Evolutionary conservation across 1,140 invertebrate species (phyloP), one percentile per base, ranked within the genome.

Genomic region (Ruditapes philippinarum): DNA sequence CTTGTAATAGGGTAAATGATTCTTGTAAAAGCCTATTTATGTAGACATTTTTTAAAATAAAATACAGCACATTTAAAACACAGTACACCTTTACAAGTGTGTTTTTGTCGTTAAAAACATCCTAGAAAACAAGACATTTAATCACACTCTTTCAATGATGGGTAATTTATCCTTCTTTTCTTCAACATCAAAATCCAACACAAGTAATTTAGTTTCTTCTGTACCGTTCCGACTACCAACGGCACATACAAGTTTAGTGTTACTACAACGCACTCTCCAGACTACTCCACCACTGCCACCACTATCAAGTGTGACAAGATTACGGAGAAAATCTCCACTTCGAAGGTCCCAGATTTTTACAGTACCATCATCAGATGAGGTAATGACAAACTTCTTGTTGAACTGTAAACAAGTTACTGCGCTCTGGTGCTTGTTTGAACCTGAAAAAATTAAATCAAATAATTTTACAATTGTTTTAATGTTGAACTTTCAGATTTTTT

Each of bases 301-400:
- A 91, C 98, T 99, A 65, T 98, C 97, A 70, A 99, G 96, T 12
- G 98, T 97, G 28, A 99, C 98, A 49, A 99, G 97, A 96, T 99
- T 99, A 74, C 99, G 97, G 93, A 99, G 98, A 96, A 99, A 99
- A 93, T 99, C 98, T 96, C 98, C 98, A 80, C 98, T 99, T 95
- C 98, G 98, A 49, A 99, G 97, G 96, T 99, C 99, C 99, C 99
- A 99, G 31, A 99, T 96, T 96, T 99, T 99, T 0, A 99, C 99
- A 22, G 99, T 99, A 36, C 99, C 99, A 96, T 99, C 99, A 94
- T 99, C 99, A 2, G 98, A 99, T 31, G 99, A 99, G n/a, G 99
- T 99, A 90, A 99, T 99, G 83, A 99, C 99, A 97, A 99, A 99
- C 92, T 98, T 98, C 94, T 98, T 98, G 96, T 99, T 99, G 92